Conservation (phyloP, 2,797 vertebrate species). For the Thunnus albacares region DNA sequence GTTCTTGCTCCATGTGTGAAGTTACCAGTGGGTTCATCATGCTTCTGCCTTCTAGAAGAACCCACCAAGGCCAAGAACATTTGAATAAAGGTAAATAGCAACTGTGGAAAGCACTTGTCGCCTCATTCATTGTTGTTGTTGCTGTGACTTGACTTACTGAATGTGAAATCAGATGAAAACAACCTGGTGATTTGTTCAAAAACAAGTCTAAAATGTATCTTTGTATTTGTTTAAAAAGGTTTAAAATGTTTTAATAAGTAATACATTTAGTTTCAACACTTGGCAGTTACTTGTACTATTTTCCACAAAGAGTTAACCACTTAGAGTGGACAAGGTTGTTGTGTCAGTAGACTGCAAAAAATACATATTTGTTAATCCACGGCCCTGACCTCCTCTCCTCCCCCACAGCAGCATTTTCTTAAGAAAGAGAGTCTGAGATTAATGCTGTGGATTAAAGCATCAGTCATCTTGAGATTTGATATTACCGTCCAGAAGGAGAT, state of each 20-base stretch:
- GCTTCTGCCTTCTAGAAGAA: constrained; percentile 92
- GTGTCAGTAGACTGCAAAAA: constrained; percentile 57
- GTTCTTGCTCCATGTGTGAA: constrained; percentile 89
- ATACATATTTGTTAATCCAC: constrained; percentile 77
- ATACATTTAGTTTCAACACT: neutral
- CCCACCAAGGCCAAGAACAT: constrained; percentile 87
- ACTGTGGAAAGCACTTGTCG: constrained; percentile 13
- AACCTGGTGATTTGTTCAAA: neutral
- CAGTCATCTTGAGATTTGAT: constrained; percentile 78
- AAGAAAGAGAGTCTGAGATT: constrained; percentile 80
- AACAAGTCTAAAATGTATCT: neutral
- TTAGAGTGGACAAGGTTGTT: constrained; percentile 1
- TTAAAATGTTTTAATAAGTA: neutral
- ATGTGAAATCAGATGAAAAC: neutral
- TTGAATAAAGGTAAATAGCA: constrained; percentile 90
- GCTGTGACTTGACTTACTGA: neutral
- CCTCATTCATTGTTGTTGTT: constrained; percentile 17
- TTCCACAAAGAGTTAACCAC: constrained; percentile 17
- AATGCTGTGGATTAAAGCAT: constrained; percentile 82
- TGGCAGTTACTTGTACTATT: neutral
- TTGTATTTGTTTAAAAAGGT: neutral
- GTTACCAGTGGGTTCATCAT: constrained; percentile 88
- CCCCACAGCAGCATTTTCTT: constrained; percentile 61
- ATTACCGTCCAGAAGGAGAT: constrained; percentile 83
- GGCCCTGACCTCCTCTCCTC: constrained; percentile 27